Conservation (phyloP, 2,113 vertebrate species). For the Pica pica region DNA sequence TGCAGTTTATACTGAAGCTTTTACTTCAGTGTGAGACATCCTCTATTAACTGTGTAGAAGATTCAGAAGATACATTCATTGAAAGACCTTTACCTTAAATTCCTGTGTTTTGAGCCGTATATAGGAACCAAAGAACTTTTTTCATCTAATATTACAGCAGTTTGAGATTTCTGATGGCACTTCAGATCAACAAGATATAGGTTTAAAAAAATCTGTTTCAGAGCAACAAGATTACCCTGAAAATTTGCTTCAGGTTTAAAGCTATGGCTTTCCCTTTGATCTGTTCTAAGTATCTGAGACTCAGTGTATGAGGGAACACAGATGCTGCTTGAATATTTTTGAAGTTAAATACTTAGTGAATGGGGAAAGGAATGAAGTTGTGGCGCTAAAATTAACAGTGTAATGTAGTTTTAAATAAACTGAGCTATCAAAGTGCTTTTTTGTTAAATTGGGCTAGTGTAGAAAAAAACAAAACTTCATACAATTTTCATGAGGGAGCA, state of each 20-base stretch:
- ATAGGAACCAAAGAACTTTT: neutral
- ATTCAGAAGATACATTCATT: neutral
- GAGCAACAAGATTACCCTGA: conserved; percentile 6
- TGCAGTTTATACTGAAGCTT: neutral
- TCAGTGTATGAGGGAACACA: neutral
- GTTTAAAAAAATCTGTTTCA: neutral
- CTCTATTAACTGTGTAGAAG: neutral
- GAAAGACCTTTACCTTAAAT: neutral
- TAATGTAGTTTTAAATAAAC: conserved; percentile 19
- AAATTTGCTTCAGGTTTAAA: conserved; percentile 19
- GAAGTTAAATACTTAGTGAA: neutral
- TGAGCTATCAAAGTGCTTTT: neutral
- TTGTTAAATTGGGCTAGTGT: neutral
- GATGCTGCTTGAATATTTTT: conserved; percentile 15
- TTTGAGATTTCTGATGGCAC: conserved; percentile 1
- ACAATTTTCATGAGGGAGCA: neutral
- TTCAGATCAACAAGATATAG: neutral
- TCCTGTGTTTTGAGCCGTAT: neutral
- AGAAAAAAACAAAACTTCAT: neutral
- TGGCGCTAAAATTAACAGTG: neutral
- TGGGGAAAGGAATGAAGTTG: neutral
- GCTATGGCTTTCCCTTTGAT: conserved; percentile 30
- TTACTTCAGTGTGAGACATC: neutral
- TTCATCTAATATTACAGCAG: neutral
- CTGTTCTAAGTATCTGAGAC: neutral